Base-by-base conservation (phyloP, 2,888 invertebrate species). In the Ophion ellenae region DNA sequence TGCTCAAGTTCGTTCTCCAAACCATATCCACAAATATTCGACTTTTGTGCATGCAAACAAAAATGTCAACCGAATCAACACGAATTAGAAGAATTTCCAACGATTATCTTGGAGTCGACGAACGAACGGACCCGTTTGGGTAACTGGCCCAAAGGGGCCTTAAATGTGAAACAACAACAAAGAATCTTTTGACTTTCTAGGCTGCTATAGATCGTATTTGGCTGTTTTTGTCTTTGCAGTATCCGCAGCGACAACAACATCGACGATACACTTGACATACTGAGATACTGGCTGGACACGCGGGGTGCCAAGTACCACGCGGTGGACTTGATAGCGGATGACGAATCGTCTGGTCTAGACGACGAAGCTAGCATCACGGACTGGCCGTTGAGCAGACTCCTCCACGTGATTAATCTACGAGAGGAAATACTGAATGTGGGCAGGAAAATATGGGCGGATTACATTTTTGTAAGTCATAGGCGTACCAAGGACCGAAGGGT, bases 201-300 rank as follows among this genome's bases (percentile, higher is more conserved):
- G 9, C 40, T 40, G 9, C 40, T 6, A 40, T 7, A 7, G 9
- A 40, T 1, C 2, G 14, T 75, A 20, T 28, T 61, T 24, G 24
- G 61, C 24, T 86, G 89, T 66, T 69, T 64, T 70, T 67, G 10
- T 70, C 17, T 71, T 94, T 94, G 7, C 90, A 98, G 98, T 97
- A 96, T 99, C 87, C 95, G 97, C 82, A 97, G 97, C 93, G 99
- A 99, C 93, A 97, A 97, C 90, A 99, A 98, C 94, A 94, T 96
- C 86, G 99, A 99, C 93, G 95, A 96, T 61, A 97, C 97, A 24
- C 94, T 96, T 76, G 95, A 96, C 83, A 95, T 99, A 80, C 92
- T 99, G 59, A 94, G 96, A 77, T 94, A 95, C 77, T 99, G 99
- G 98, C 92, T 97, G 2, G 91, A 95, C 1, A 94, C 95, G 20